Evolutionary conservation across 1,140 invertebrate genomes (phyloP).

Genomic region (Myzus persicae): DNA sequence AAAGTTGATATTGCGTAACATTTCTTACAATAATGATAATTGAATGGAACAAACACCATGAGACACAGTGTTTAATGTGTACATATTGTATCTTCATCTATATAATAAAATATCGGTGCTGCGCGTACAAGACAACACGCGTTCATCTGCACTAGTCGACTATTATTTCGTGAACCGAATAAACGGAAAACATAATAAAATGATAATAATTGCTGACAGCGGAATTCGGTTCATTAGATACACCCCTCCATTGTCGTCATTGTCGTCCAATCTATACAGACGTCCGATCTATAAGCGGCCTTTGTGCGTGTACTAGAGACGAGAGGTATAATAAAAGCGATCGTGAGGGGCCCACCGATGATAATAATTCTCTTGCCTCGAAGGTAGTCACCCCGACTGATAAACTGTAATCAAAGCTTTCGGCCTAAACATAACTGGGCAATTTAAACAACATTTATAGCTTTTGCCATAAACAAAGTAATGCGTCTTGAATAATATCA

Average conservation of each 20-base stretch:
- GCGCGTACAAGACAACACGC: neutral
- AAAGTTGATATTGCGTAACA: neutral
- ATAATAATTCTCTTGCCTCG: slow-evolving; percentile 13
- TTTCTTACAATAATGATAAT: neutral
- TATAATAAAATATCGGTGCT: neutral
- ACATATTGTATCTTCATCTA: neutral
- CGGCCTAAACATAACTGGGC: neutral
- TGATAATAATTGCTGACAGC: slow-evolving; percentile 51
- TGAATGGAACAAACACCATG: neutral
- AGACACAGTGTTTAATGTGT: neutral
- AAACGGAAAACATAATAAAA: slow-evolving; percentile 42
- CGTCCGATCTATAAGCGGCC: neutral
- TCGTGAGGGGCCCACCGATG: neutral
- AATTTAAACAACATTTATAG: neutral
- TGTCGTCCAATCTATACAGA: slow-evolving; percentile 24
- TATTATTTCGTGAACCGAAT: slow-evolving; percentile 33
- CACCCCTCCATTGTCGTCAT: neutral
- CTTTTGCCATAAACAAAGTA: neutral
- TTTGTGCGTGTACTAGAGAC: neutral
- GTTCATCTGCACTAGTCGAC: neutral
- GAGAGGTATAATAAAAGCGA: neutral
- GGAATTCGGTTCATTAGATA: slow-evolving; percentile 43
- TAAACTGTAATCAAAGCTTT: slow-evolving; percentile 37
- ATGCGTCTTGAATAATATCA: neutral
- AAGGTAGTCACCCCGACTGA: neutral